phyloP scores from a whole-genome alignment of 2,113 vertebrate genomes.

The Phaethornis superciliosus region DNA sequence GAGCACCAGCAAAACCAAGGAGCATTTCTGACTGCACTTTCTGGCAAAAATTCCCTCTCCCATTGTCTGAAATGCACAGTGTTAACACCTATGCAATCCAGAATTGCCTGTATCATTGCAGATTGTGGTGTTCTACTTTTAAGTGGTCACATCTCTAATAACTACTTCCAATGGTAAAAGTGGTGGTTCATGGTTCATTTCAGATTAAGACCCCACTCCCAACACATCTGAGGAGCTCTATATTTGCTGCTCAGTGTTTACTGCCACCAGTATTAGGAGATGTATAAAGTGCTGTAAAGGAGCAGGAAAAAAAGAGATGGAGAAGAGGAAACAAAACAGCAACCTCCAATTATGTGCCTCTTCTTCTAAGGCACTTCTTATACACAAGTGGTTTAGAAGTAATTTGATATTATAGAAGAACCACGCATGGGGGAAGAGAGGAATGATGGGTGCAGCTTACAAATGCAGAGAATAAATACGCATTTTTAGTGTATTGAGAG shows the following conservation, averaged over 20 bases:
- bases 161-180: not conserved
- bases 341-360: not conserved
- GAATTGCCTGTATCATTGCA: not conserved
- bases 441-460: conserved; percentile 51
- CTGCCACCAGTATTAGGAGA: not conserved
- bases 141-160: not conserved
- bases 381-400: conserved; percentile 35
- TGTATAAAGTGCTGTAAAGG: not conserved
- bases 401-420: conserved; percentile 49
- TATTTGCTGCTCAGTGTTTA: not conserved
- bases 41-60: not conserved
- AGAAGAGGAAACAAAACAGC: conserved; percentile 10
- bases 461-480: conserved; percentile 60
- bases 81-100: not conserved
- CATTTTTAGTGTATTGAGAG: conserved; percentile 64
- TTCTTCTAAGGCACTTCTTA: conserved; percentile 10
- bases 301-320: not conserved
- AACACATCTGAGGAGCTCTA: not conserved
- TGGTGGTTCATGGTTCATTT: not conserved
- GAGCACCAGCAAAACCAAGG: not conserved
- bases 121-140: not conserved
- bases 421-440: conserved; percentile 19
- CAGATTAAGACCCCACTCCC: not conserved
- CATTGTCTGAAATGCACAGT: not conserved
- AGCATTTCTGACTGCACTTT: not conserved